phyloP scores from a whole-genome alignment of 2,113 vertebrate species.

The Propithecus coquereli region DNA sequence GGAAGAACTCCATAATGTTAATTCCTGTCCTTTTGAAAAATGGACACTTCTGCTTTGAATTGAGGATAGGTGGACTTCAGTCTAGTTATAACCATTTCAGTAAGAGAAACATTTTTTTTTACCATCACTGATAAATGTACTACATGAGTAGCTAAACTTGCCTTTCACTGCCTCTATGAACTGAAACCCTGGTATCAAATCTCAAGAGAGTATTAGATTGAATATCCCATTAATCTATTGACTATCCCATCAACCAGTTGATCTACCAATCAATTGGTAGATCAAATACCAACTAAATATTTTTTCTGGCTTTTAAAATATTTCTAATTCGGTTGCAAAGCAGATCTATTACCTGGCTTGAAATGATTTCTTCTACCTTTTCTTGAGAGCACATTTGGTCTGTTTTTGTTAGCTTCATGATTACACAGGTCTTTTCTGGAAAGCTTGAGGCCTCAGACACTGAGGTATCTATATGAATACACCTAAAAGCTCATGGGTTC shows the following conservation, averaged over 20 bases:
- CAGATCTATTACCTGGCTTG: neutral
- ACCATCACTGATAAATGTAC: neutral
- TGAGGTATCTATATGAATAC: neutral
- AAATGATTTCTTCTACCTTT: neutral
- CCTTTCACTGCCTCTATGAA: neutral
- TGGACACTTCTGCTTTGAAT: neutral
- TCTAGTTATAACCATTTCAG: neutral
- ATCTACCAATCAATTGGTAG: neutral
- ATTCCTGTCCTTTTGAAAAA: neutral
- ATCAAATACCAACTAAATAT: neutral
- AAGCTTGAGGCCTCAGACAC: neutral
- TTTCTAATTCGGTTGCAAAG: neutral
- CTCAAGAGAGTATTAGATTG: neutral
- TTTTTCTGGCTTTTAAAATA: constrained; percentile 24
- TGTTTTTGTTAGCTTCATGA: neutral
- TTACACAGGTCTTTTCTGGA: neutral
- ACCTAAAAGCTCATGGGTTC: neutral
- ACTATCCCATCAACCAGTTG: too few species aligned
- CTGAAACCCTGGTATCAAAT: neutral
- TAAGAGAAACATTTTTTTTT: neutral
- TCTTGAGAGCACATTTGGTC: neutral
- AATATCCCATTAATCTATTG: too few species aligned
- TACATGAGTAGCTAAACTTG: neutral
- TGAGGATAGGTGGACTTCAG: neutral
- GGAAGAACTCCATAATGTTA: neutral